These are phyloP conservation scores for Hirtodrosophila histrioides DNA, from an alignment of 2,888 invertebrate genomes.

Conservation along the genomic window DNA sequence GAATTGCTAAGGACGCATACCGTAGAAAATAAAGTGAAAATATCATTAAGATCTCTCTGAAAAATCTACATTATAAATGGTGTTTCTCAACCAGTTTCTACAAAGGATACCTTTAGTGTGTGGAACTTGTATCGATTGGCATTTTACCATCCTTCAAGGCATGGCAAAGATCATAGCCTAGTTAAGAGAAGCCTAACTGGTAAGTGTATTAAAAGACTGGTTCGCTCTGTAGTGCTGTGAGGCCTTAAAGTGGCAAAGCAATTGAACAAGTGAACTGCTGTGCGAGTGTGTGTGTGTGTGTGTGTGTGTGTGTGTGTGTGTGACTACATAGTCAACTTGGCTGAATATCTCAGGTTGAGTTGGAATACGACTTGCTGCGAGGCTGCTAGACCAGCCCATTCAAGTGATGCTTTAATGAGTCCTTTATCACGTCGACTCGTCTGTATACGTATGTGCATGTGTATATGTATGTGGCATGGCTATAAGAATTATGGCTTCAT, in stretches of 20 bases:
- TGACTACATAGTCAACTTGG: conserved; percentile 16
- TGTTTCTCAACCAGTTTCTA: too few species aligned
- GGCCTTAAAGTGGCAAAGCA: conserved; percentile 76
- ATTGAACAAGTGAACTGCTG: conserved; percentile 71
- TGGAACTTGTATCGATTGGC: too few species aligned
- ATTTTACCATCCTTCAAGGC: background rate
- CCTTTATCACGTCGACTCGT: conserved; percentile 74
- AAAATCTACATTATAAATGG: too few species aligned
- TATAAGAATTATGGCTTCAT: conserved; percentile 77
- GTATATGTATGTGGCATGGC: conserved; percentile 41
- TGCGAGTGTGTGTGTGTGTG: conserved; percentile 15
- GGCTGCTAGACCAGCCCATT: conserved; percentile 78
- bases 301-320: conserved; percentile 16
- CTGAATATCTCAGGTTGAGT: conserved; percentile 4
- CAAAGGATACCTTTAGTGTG: too few species aligned
- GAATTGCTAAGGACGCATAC: too few species aligned
- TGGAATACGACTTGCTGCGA: conserved; percentile 34
- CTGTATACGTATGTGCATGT: conserved; percentile 29
- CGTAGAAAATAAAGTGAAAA: too few species aligned
- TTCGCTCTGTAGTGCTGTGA: conserved; percentile 57
- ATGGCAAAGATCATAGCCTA: conserved; percentile 12
- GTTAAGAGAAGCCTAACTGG: background rate
- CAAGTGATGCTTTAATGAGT: conserved; percentile 81
- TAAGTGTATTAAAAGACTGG: conserved; percentile 70
- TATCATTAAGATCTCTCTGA: too few species aligned